Percentiles rank a stretch among this genome's conserved stretches.
These are phyloP conservation scores for Papilio aristodemus DNA, from an alignment of 1,140 invertebrate genomes.

Conservation along the genomic window DNA sequence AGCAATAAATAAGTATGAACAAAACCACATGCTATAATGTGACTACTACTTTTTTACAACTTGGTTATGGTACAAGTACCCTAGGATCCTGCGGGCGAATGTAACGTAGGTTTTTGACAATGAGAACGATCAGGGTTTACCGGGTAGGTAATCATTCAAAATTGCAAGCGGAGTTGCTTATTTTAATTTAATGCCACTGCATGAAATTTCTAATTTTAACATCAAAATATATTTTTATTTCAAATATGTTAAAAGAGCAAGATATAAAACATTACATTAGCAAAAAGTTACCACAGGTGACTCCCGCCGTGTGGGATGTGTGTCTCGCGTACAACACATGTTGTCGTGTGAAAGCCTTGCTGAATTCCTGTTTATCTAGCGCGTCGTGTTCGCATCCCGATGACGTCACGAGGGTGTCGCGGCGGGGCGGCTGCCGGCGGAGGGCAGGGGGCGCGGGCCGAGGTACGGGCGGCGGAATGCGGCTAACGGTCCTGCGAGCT, in stretches of 20 bases:
- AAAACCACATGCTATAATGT: no score
- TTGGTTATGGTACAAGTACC: no score
- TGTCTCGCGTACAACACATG: background rate
- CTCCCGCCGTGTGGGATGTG: background rate
- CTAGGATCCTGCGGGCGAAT: no score
- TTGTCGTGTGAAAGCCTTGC: background rate
- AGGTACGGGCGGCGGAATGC: constrained; percentile 53
- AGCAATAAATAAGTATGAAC: background rate
- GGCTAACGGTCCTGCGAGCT: constrained; percentile 56
- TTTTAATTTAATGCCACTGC: no score
- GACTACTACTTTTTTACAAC: no score
- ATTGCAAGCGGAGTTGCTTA: no score
- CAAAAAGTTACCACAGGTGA: background rate
- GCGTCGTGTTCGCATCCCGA: constrained; percentile 6
- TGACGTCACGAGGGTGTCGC: constrained; percentile 33
- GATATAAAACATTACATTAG: background rate
- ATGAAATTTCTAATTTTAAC: no score
- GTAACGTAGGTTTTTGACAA: no score
- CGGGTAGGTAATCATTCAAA: no score
- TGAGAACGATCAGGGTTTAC: no score
- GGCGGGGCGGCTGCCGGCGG: constrained; percentile 36
- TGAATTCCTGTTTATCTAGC: background rate
- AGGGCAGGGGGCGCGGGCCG: no score
- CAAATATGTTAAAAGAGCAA: background rate
- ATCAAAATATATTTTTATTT: background rate